Conservation (phyloP, 2,888 invertebrate genomes). For the Dastarcus helophoroides region DNA sequence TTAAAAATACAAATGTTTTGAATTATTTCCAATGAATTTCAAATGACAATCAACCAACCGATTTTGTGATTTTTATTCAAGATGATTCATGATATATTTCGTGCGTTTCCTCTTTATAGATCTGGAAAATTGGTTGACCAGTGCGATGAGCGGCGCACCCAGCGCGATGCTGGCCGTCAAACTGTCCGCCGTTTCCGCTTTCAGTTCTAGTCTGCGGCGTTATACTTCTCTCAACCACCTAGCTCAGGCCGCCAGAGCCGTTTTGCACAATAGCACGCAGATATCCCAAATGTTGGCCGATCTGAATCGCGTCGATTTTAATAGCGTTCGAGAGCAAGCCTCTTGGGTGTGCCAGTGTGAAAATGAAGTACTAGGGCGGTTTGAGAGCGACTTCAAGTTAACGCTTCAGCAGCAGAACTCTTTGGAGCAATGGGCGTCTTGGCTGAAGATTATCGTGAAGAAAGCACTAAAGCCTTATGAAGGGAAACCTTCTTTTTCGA, state of each 20-base stretch:
- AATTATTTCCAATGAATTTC: no score
- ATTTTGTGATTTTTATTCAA: no score
- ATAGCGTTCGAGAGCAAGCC: slow-evolving; percentile 87
- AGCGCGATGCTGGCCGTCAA: slow-evolving; percentile 71
- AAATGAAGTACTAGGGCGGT: slow-evolving; percentile 56
- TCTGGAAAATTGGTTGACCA: slow-evolving; percentile 77
- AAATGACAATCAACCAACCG: no score
- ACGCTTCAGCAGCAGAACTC: slow-evolving; percentile 85
- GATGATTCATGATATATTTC: no score
- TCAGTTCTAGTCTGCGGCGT: slow-evolving; percentile 87
- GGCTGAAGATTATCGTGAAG: slow-evolving; percentile 91
- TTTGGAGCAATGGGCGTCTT: slow-evolving; percentile 94
- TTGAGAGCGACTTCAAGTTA: slow-evolving; percentile 89
- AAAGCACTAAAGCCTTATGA: slow-evolving; percentile 81
- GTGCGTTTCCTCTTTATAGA: slow-evolving; percentile 40
- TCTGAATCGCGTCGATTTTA: slow-evolving; percentile 94
- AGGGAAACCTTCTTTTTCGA: slow-evolving; percentile 69
- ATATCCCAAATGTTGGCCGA: slow-evolving; percentile 95
- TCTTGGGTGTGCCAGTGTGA: slow-evolving; percentile 98
- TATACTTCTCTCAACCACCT: slow-evolving; percentile 97
- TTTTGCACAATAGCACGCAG: slow-evolving; percentile 88
- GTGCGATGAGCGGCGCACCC: slow-evolving; percentile 75
- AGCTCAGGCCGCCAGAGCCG: slow-evolving; percentile 86
- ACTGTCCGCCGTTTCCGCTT: slow-evolving; percentile 75
- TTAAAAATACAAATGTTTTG: no score